phyloP scores from a whole-genome alignment of 2,797 vertebrate species.

The Streptopelia turtur region DNA sequence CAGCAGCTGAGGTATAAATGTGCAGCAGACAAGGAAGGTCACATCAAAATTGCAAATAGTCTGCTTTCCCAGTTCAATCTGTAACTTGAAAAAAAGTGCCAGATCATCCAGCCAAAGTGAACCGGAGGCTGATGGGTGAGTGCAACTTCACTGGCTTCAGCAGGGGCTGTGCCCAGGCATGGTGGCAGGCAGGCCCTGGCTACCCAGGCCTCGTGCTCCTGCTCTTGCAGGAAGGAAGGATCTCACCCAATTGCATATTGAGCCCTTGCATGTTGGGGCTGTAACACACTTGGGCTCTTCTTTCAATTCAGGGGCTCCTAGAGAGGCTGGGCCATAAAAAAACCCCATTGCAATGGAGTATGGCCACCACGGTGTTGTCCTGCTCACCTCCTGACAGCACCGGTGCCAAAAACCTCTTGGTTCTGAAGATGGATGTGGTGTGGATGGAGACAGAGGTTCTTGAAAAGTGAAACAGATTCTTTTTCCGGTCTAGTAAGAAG shows the following conservation, averaged over 20 bases:
- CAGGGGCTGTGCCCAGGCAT: neutral
- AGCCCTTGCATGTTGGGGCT: neutral
- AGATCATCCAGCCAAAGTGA: neutral
- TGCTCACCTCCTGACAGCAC: neutral
- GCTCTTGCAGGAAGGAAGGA: neutral
- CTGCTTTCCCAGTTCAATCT: neutral
- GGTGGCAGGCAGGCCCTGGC: neutral
- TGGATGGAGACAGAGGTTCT: neutral
- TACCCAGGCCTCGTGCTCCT: neutral
- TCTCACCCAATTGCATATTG: neutral
- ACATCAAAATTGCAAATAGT: neutral
- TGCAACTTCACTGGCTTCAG: neutral
- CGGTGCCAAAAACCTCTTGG: fast-evolving
- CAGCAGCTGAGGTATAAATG: neutral
- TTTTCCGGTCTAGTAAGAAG: neutral
- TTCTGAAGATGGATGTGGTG: neutral
- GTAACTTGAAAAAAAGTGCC: neutral
- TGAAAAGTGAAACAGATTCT: neutral
- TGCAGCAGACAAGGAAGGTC: neutral
- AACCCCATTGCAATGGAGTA: neutral
- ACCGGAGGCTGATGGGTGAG: neutral
- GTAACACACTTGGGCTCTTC: neutral
- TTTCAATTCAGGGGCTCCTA: fast-evolving
- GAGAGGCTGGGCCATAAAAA: neutral
- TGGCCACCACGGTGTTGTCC: neutral